Conservation (phyloP, 2,888 invertebrate genomes). For the Epiblema foenella region DNA sequence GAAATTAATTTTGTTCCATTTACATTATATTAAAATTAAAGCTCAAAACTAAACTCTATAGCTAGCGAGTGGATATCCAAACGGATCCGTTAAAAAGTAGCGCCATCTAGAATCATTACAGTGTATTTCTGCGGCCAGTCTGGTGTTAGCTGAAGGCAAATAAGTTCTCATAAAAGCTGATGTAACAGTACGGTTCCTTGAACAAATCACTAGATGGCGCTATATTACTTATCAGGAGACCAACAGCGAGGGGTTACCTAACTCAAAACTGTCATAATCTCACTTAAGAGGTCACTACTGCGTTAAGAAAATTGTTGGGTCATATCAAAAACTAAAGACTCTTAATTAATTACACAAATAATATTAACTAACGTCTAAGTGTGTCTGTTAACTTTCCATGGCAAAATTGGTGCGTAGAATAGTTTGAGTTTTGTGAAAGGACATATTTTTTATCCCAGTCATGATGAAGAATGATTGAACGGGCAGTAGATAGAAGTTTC, state of each 20-base stretch:
- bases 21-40: too few species aligned
- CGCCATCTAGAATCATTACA: conserved; percentile 7
- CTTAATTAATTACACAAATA: too few species aligned
- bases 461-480: too few species aligned
- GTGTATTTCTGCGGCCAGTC: neutral
- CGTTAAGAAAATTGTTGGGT: neutral
- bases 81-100: neutral
- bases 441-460: too few species aligned
- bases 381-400: too few species aligned
- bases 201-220: conserved; percentile 18
- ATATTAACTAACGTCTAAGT: too few species aligned
- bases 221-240: neutral
- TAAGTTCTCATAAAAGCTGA: neutral
- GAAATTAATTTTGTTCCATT: too few species aligned
- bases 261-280: neutral
- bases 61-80: neutral
- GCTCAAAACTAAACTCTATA: too few species aligned
- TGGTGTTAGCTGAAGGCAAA: neutral
- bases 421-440: too few species aligned
- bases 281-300: neutral
- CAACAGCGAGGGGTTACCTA: neutral
- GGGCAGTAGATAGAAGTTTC: too few species aligned
- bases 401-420: too few species aligned
- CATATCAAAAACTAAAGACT: neutral
- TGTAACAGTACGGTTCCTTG: neutral